Percentiles rank a stretch among this genome's conserved stretches.
phyloP scores from a whole-genome alignment of 2,113 vertebrate species.

The Dryoscopus gambensis region DNA sequence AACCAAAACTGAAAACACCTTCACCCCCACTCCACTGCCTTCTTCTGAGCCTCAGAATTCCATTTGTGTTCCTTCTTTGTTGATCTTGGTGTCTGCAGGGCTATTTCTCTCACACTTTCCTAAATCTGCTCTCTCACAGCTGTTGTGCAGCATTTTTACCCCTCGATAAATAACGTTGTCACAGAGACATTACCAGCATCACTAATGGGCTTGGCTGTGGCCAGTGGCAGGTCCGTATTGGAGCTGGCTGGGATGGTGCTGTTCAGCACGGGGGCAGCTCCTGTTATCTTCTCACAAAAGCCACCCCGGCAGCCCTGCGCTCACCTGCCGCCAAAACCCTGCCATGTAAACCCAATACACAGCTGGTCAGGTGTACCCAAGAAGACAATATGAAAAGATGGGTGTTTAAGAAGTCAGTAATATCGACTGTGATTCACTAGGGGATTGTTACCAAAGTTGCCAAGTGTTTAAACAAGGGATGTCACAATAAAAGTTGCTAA shows the following conservation, averaged over 20 bases:
- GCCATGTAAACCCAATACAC: not conserved
- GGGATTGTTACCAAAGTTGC: not conserved
- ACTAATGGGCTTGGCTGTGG: not conserved
- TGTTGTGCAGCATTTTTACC: not conserved
- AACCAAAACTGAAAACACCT: not conserved
- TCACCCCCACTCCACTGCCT: not conserved
- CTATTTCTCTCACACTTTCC: not conserved
- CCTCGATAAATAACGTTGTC: accelerated
- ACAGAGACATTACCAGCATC: not conserved
- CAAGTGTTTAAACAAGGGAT: not conserved
- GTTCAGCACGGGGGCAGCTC: not conserved
- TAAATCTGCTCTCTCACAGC: not conserved
- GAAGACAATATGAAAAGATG: not conserved
- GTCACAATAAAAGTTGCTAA: not conserved
- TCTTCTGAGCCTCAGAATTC: not conserved
- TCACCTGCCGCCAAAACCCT: not conserved
- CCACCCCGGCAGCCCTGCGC: accelerated
- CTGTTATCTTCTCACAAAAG: not conserved
- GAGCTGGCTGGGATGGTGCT: not conserved
- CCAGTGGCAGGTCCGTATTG: not conserved
- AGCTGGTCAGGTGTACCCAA: not conserved
- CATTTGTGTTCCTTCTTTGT: not conserved
- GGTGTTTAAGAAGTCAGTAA: not conserved
- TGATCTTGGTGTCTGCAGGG: not conserved
- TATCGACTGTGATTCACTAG: accelerated